These are phyloP conservation scores for Sacculina carcini DNA, from an alignment of 2,888 invertebrate genomes.

Conservation along the genomic window DNA sequence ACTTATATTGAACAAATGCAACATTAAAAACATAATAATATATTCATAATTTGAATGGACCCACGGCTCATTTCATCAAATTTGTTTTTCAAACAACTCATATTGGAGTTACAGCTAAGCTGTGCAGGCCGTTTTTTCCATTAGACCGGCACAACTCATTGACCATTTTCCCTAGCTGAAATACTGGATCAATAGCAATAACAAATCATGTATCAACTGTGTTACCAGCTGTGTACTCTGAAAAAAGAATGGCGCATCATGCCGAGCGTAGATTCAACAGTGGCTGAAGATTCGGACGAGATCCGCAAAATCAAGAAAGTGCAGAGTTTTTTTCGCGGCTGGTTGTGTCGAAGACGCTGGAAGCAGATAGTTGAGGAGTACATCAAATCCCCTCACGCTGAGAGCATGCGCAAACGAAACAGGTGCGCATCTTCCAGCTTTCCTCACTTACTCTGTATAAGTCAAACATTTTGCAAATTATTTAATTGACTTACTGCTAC, in stretches of 20 bases:
- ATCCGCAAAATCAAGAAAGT: conserved; percentile 55
- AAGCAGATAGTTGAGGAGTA: conserved; percentile 85
- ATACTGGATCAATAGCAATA: too few species aligned
- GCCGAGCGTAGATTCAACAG: conserved; percentile 9
- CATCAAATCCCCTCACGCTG: conserved; percentile 76
- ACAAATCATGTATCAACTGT: too few species aligned
- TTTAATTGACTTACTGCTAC: too few species aligned
- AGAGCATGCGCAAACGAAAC: conserved; percentile 75
- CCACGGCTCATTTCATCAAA: too few species aligned
- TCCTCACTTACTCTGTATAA: not conserved
- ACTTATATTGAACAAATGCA: not conserved
- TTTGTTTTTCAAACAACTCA: too few species aligned
- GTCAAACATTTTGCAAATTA: too few species aligned
- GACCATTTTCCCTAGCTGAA: too few species aligned
- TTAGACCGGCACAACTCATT: too few species aligned
- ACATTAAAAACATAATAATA: not conserved
- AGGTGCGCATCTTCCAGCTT: too few species aligned
- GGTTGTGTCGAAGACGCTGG: conserved; percentile 73
- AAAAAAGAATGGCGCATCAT: conserved; percentile 49
- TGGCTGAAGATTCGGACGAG: conserved; percentile 33
- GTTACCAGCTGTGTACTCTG: conserved; percentile 40
- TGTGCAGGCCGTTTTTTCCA: too few species aligned
- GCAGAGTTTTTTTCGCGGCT: conserved; percentile 75
- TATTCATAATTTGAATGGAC: too few species aligned
- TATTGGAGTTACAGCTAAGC: too few species aligned